phyloP scores from a whole-genome alignment of 2,888 invertebrate genomes.

The Gasteruption jaculator region DNA sequence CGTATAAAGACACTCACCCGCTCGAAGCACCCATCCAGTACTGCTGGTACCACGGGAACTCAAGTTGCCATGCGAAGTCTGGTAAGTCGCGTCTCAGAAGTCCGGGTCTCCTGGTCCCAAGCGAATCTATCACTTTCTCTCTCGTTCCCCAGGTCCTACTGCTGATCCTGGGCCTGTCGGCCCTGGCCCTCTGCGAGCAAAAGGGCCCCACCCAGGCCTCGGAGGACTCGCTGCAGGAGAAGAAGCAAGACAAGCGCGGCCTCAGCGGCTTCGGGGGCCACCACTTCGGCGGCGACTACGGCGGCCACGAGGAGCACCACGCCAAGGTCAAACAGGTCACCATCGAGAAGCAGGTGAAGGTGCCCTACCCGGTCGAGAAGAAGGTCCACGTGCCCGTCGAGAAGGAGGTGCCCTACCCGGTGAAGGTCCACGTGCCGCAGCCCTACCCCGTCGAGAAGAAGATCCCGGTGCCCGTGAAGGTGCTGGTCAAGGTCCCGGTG shows the following conservation, averaged over 20 bases:
- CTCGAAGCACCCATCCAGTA: slow-evolving; percentile 49
- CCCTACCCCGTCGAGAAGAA: slow-evolving; percentile 57
- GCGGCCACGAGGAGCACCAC: slow-evolving; percentile 26
- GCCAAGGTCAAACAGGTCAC: slow-evolving; percentile 34
- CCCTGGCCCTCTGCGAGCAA: slow-evolving; percentile 32
- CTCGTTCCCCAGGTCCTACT: slow-evolving; percentile 26
- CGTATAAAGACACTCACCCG: slow-evolving; percentile 44
- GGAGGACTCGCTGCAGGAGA: slow-evolving; percentile 55
- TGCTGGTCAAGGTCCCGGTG: slow-evolving; percentile 52
- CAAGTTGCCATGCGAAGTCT: slow-evolving; percentile 42
- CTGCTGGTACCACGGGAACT: slow-evolving; percentile 34
- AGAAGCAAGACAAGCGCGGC: slow-evolving; percentile 74
- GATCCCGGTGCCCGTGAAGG: slow-evolving; percentile 47
- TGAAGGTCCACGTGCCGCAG: slow-evolving; percentile 55
- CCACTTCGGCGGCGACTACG: slow-evolving; percentile 26
- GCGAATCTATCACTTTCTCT: too few relatives aligned
- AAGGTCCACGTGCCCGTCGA: slow-evolving; percentile 65
- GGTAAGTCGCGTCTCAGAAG: slow-evolving; percentile 35
- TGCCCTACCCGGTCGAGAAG: slow-evolving; percentile 66
- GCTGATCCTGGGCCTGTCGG: slow-evolving; percentile 37
- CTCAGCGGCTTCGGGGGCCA: slow-evolving; percentile 54
- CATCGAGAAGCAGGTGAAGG: slow-evolving; percentile 49
- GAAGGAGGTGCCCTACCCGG: slow-evolving; percentile 59
- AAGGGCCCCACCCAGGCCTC: slow-evolving; percentile 18
- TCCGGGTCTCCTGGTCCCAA: too few relatives aligned